Base-by-base conservation (phyloP, 2,797 vertebrate genomes). In the Pseudomugil gertrudae region DNA sequence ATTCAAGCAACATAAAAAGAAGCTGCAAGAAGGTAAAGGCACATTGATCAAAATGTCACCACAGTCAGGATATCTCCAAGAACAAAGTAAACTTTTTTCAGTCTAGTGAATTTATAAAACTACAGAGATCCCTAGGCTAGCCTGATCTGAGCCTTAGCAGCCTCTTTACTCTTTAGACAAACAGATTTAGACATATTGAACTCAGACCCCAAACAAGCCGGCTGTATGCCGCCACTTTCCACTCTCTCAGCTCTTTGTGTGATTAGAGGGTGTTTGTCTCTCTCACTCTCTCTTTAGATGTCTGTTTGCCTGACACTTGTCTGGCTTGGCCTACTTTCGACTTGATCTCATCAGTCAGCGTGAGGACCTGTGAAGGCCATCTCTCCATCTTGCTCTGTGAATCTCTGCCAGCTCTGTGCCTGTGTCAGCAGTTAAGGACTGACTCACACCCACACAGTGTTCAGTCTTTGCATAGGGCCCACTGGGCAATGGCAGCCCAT, bases 281-380 rank as follows among this genome's bases (percentile, higher is more conserved):
- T 76, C 84, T 74, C 75, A 26, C 84, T 85, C 78, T 68, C 35
- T 85, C 81, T 79, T 69, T 55, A 67, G 53, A 66, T 81, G 87
- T 84, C 81, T 87, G 85, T 84, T 87, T 88, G 75, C 74, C 74
- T 88, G 89, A 89, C 89, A 86, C 88, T 89, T 85, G 87, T 90
- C 86, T 90, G 87, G 83, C 83, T 80, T 83, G 90, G 84, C 90
- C 91, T 88, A 85, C 68, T 90, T 92, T 90, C 80, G 67, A 85
- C 90, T 87, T 89, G 85, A 90, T 91, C 87, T 88, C 90, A 91
- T 92, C 91, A 90, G 88, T 91, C 91, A 90, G 54, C 52, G 86
- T 84, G 88, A 90, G 72, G 83, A 89, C 86, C 86, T 79, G 89
- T 79, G 90, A 93, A 91, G 90, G 89, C 91, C 87, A 77, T 86